Base-by-base conservation (phyloP, 2,888 invertebrate species). In the Polydrusus pterygomalis region DNA sequence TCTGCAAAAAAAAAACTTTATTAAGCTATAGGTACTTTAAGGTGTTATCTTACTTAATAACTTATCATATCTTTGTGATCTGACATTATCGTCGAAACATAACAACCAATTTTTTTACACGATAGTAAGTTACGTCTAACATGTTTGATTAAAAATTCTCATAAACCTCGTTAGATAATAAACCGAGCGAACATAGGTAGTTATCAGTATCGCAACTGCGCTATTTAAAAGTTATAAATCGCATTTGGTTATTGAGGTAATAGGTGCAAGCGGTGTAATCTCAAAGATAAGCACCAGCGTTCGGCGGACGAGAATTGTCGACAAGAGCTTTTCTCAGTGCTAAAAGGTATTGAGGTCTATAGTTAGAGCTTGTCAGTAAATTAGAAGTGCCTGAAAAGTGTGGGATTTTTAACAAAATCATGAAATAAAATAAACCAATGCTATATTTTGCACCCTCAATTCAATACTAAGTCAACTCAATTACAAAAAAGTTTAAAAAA, bases 241-340 rank as follows among this genome's bases (percentile, higher is more conserved):
- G 79, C 81, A 80, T 82, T 82, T 80, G 81, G 82, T 84, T 84
- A 84, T 85, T 85, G 83, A 84, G 84, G 84, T 85, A 77, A 77
- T 84, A 85, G 82, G 84, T 85, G 84, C 81, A 84, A 84, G 70
- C 75, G 74, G 76, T 70, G 76, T 78, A 78, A 78, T 78, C 78
- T 78, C 80, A 80, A 82, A 86, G 86, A 87, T 86, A 87, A 86
- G 85, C 86, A 79, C 76, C 76, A 51, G 67, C 64, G 77, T 30
- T 75, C 67, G 71, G 62, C 81, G 81, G 79, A 43, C 65, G 73
- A 47, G 77, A 75, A 75, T 73, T 75, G 78, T 75, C 79, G 82
- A 80, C 80, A 79, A 75, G 81, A 79, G 79, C 79, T 79, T 80
- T 78, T 80, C 82, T 80, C 82, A 82, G 81, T 81, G 80, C 81